Base-by-base conservation (phyloP, 2,797 vertebrate genomes). In the Pseudocheirus occidentalis region DNA sequence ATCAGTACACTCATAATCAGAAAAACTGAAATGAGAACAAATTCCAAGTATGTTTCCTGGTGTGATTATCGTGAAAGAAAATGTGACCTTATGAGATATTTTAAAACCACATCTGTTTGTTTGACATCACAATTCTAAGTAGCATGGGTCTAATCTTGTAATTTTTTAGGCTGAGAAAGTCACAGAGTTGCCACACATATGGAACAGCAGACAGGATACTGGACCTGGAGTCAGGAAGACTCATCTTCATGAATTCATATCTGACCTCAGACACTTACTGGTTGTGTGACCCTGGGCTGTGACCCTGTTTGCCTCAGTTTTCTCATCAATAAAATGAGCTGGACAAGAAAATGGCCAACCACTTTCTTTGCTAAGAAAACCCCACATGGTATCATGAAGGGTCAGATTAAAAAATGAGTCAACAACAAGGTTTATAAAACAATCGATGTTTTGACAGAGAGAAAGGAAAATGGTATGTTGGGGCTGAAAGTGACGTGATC, bases 61-160 rank as follows among this genome's bases (percentile, higher is more conserved):
- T 81, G 29, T n/a, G 95, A 95, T 97, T 96, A 96, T 95, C 90
- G 92, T 92, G 57, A 95, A 27, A 34, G 87, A 89, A 95, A 97
- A 97, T 54, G 89, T 52, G 94, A 87, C 92, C 87, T 11, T 56
- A 96, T 90, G 66, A 96, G 96, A 73, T 95, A 95, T 97, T 97
- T 93, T 90, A 92, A 96, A 98, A 96, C 93, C 91, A 95, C 90
- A 94, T 94, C 96, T 92, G 90, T 92, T 96, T 93, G 94, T 92
- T 96, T 93, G 94, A 87, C 31, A 94, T 95, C 96, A 92, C 18
- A 28, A 73, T 95, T 95, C 59, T 93, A 97, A 97, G 97, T 97
- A 97, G 97, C 96, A 92, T 91, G 89, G 66, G 53, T 55, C 89
- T 97, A 98, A 98, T 98, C 97, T 97, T 97, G 97, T 97, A 97